Base-by-base conservation (phyloP, 2,888 invertebrate genomes). In the Cosmorhoe ocellata region DNA sequence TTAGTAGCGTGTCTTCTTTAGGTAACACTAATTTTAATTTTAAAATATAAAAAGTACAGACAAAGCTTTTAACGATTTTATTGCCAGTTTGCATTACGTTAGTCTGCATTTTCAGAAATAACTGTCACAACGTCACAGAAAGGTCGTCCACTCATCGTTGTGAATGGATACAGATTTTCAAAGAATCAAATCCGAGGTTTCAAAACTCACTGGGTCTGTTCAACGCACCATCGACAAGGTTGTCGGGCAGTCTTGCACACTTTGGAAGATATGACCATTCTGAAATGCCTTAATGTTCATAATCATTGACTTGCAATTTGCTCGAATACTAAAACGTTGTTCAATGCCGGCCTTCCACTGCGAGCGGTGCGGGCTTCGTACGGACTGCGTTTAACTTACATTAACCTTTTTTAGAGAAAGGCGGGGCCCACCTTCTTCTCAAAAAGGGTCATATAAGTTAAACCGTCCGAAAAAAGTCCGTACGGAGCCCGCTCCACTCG, bases 291-390 rank as follows among this genome's bases (percentile, higher is more conserved):
- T 14, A 46, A 46, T 54, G 36, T 28, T 3, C 46, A 46, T 27
- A 39, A 39, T 9, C 37, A 42, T 24, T 38, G 2, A 28, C 7
- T 26, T 36, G 12, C 24, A 14, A 7, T 63, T 47, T 1, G 69
- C 69, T 0, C 11, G 55, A 0, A 30, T 63, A 2, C 56, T 3
- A 18, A 18, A 18, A n/a, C n/a, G n/a, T n/a, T n/a, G n/a, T n/a
- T n/a, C n/a, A n/a, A n/a, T n/a, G n/a, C n/a, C n/a, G n/a, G n/a
- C n/a, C n/a, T n/a, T n/a, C n/a, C n/a, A n/a, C n/a, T n/a, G n/a
- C n/a, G n/a, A n/a, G n/a, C n/a, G n/a, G n/a, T n/a, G n/a, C n/a
- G n/a, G n/a, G n/a, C n/a, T n/a, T n/a, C n/a, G n/a, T n/a, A n/a
- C n/a, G n/a, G n/a, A n/a, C n/a, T n/a, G n/a, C n/a, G n/a, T n/a